A percentile compares a stretch with the other conserved stretches of the same genome.
These are phyloP conservation scores for Drosophila hamatofila DNA, from an alignment of 2,888 invertebrate species.

Conservation along the genomic window DNA sequence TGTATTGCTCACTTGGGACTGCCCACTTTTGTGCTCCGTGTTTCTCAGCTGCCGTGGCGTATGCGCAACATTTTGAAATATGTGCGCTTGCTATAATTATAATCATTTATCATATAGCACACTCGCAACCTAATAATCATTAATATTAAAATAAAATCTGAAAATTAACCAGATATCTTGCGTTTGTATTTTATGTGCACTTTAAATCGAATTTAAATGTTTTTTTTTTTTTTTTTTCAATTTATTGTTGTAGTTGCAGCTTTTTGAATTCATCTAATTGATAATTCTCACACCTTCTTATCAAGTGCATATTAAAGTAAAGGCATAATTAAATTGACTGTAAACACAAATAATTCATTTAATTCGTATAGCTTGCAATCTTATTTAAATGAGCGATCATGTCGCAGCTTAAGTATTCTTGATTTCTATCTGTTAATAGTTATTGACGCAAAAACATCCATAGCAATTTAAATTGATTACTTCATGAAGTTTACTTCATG, in stretches of 20 bases:
- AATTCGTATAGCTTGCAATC: conserved; percentile 7
- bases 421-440: background rate
- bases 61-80: conserved; percentile 67
- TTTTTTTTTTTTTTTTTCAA: conserved; percentile 18
- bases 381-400: conserved; percentile 24
- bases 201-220: conserved; percentile 57
- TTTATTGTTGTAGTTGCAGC: conserved; percentile 37
- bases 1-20: conserved; percentile 71
- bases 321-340: conserved; percentile 3
- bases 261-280: conserved; percentile 30
- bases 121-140: conserved; percentile 25
- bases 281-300: conserved; percentile 40
- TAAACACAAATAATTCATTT: conserved; percentile 14
- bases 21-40: conserved; percentile 73
- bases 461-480: background rate
- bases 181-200: conserved; percentile 56
- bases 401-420: conserved; percentile 12
- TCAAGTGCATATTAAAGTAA: conserved; percentile 7
- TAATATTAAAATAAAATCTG: conserved; percentile 54
- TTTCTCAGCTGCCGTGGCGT: conserved; percentile 54
- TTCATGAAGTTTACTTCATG: too few species aligned
- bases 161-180: conserved; percentile 37
- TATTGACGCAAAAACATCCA: background rate
- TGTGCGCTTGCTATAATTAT: conserved; percentile 49
- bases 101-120: conserved; percentile 53